Conservation (phyloP, 2,888 invertebrate genomes). For the Eristalis tenax region DNA sequence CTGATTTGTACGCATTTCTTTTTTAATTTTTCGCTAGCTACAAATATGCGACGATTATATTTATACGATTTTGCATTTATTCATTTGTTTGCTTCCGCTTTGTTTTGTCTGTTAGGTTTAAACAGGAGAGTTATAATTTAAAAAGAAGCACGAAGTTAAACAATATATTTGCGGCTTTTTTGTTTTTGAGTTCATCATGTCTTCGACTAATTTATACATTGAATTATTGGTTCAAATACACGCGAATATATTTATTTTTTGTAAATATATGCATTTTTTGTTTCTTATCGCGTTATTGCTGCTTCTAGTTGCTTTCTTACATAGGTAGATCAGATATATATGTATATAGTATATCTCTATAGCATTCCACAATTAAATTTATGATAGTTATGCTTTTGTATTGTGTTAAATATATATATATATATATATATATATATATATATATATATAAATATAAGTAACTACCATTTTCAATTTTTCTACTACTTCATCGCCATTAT, state of each 20-base stretch:
- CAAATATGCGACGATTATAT: conserved; percentile 59
- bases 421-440: conserved; percentile 69
- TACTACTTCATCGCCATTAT: conserved; percentile 63
- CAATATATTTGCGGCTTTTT: conserved; percentile 41
- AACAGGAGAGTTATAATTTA: conserved; percentile 5
- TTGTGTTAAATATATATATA: conserved; percentile 47
- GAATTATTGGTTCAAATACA: conserved; percentile 22
- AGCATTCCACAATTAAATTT: conserved; percentile 52
- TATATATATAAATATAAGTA: conserved; percentile 70
- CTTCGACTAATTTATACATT: conserved; percentile 41
- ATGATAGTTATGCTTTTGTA: conserved; percentile 36
- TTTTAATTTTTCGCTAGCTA: conserved; percentile 54
- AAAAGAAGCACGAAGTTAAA: conserved; percentile 45
- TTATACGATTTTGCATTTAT: conserved; percentile 48
- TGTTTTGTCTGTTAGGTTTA: conserved; percentile 24
- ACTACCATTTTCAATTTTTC: conserved; percentile 67
- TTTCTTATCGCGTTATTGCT: conserved; percentile 34
- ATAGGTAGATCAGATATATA: conserved; percentile 37
- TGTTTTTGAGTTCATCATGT: conserved; percentile 12
- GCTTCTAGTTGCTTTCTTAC: conserved; percentile 48
- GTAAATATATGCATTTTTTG: conserved; percentile 9
- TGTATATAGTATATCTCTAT: conserved; percentile 23
- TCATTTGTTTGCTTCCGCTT: conserved; percentile 8
- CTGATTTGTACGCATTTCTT: conserved; percentile 19
- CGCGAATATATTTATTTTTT: neutral